Base-by-base conservation (phyloP, 2,888 invertebrate species). In the Saturnia pavonia region DNA sequence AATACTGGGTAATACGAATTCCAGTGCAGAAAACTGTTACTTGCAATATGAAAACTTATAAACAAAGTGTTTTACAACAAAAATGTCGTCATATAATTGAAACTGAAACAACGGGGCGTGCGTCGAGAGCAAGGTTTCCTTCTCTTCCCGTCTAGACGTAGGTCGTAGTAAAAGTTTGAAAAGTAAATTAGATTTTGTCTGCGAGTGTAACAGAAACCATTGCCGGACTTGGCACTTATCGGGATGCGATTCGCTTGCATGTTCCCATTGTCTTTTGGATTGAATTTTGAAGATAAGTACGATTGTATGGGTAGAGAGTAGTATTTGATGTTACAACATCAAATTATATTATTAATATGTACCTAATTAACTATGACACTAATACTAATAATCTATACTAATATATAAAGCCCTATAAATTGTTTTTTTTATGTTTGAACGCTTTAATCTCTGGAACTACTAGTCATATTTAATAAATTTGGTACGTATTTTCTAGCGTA, bases 181-280 rank as follows among this genome's bases (percentile, higher is more conserved):
- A 85, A 89, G 84, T 86, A 89, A 91, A 92, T 91, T 91, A 88
- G 88, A 90, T 91, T 90, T 88, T 74, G 88, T 88, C 88, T 84
- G 82, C 81, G 84, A 86, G 85, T 87, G 90, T 90, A 87, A 90
- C 85, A 84, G 87, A 88, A 89, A 88, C 88, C 86, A 80, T 86
- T 79, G 85, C 84, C 86, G 83, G 85, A 82, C 84, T 85, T 80
- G 80, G 86, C 88, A 89, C 88, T 90, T 90, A 88, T 87, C 87
- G 83, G 81, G 84, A 88, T 88, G 83, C 85, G 77, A 76, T 82
- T 72, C 71, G 25, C 54, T 68, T 69, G 74, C 71, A 66, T 72
- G 78, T 83, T 73, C 78, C 82, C 85, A 82, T 73, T 82, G 76
- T 72, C 54, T 74, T 70, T 27, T 1, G 3, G 19, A 7, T 57